Evolutionary conservation across 2,113 vertebrate genomes (phyloP).

Genomic region (Ailurus styani): DNA sequence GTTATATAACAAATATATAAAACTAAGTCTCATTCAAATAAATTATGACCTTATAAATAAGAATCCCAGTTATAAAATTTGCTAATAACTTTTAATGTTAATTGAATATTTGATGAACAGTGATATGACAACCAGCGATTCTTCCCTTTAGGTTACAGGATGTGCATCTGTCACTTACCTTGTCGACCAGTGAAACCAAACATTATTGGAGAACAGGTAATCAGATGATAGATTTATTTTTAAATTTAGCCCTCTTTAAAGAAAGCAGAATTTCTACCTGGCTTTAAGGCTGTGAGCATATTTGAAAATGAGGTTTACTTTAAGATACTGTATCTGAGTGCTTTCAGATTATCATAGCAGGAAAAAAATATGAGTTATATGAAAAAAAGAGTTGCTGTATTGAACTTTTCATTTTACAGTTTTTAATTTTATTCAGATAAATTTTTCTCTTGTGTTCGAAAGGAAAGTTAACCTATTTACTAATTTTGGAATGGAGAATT

Average conservation of each 20-base stretch:
- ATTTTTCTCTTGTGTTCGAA: background rate
- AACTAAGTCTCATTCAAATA: constrained; percentile 26
- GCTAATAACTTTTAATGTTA: background rate
- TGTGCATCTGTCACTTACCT: constrained; percentile 97
- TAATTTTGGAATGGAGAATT: constrained; percentile 17
- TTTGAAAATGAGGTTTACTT: background rate
- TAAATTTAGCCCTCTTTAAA: background rate
- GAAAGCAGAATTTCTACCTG: background rate
- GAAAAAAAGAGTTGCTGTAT: background rate
- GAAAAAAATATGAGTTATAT: background rate
- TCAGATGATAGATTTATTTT: background rate
- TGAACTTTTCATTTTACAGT: background rate
- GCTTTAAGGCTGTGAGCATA: background rate
- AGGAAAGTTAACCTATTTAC: background rate
- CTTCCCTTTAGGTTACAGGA: constrained; percentile 88
- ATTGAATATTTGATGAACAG: background rate
- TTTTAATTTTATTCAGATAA: background rate
- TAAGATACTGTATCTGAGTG: background rate
- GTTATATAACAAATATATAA: background rate
- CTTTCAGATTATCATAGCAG: background rate
- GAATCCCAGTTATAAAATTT: background rate
- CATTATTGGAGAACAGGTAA: constrained; percentile 87
- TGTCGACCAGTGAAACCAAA: constrained; percentile 90
- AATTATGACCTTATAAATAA: background rate
- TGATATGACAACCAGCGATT: constrained; percentile 12